Evolutionary conservation across 1,140 invertebrate species (phyloP).

Genomic region (Arctopsyche grandis): DNA sequence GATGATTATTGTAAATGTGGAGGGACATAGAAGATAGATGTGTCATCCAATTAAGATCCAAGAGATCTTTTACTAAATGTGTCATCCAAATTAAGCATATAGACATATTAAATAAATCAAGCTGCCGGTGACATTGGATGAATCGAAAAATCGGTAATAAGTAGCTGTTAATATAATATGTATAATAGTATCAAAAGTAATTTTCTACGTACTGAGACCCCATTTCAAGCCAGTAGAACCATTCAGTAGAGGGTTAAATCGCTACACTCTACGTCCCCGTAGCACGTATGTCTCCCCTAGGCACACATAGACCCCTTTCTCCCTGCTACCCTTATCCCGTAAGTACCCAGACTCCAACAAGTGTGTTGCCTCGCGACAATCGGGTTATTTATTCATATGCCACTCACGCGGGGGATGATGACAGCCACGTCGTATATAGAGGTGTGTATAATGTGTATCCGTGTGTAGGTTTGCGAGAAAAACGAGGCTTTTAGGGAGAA

Average conservation of each 20-base stretch:
- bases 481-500: slow-evolving; percentile 27
- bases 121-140: no score
- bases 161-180: no score
- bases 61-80: no score
- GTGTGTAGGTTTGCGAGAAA: slow-evolving; percentile 31
- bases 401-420: slow-evolving; percentile 26
- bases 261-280: slow-evolving; percentile 49
- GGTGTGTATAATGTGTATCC: not conserved
- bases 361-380: slow-evolving; percentile 50
- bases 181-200: no score
- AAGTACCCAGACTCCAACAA: slow-evolving; percentile 42
- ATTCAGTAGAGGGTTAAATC: slow-evolving; percentile 40
- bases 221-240: slow-evolving; percentile 15
- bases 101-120: no score
- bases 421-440: not conserved
- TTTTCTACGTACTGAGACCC: no score
- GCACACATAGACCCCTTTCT: slow-evolving; percentile 30
- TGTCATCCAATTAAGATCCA: no score
- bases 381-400: slow-evolving; percentile 54
- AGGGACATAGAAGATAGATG: no score
- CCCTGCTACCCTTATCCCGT: slow-evolving; percentile 29
- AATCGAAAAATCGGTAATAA: no score
- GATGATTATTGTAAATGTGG: no score
- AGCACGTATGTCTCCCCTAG: slow-evolving; percentile 23
- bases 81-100: no score